Conservation (phyloP, 2,797 vertebrate species). For the Gymnopithys bicolor region DNA sequence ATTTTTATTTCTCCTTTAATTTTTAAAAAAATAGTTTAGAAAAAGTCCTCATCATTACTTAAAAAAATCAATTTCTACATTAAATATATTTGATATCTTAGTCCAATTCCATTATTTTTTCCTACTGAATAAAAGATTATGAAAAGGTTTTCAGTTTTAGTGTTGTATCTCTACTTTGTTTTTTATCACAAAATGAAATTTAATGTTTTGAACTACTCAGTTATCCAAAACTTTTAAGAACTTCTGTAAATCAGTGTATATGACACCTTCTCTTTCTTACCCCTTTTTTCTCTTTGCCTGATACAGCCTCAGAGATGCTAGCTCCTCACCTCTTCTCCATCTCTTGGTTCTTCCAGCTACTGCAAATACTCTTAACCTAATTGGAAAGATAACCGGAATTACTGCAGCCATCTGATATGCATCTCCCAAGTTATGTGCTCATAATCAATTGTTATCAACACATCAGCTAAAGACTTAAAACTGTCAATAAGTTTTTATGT, state of each 20-base stretch:
- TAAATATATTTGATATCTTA: neutral
- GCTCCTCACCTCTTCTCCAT: neutral
- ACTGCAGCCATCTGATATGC: neutral
- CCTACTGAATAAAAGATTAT: neutral
- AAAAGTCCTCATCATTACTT: neutral
- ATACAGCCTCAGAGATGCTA: neutral
- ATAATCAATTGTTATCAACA: neutral
- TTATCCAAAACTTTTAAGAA: slow-evolving; percentile 17
- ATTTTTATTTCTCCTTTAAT: neutral
- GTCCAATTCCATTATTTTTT: neutral
- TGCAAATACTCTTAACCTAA: neutral
- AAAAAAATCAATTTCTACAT: neutral
- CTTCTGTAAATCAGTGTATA: neutral
- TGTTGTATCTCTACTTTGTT: neutral
- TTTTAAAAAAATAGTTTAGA: neutral
- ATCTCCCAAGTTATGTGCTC: neutral
- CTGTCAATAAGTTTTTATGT: neutral
- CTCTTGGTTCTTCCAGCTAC: neutral
- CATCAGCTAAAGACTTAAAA: neutral
- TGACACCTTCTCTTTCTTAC: neutral
- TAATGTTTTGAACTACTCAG: neutral
- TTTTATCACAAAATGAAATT: neutral
- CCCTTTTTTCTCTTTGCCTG: neutral
- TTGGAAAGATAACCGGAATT: neutral
- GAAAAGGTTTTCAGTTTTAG: neutral